Evolutionary conservation across 2,888 invertebrate genomes (phyloP).

Genomic region (Eutolmus rufibarbis): DNA sequence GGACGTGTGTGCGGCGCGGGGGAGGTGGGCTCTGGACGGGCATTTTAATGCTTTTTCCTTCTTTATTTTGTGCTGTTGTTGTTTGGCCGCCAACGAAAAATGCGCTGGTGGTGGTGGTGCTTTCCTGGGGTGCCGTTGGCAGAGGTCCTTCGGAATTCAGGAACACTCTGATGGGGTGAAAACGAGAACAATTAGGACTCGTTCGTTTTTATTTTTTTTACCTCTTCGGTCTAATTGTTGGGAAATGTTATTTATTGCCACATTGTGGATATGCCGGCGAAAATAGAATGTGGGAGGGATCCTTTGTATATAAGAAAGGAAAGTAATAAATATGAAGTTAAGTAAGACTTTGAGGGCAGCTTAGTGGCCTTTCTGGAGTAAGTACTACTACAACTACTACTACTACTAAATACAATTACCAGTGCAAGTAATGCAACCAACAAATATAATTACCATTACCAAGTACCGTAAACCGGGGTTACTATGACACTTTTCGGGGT

Average conservation of each 20-base stretch:
- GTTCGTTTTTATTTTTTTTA: conserved; percentile 30
- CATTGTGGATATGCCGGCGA: conserved; percentile 14
- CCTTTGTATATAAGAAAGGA: neutral
- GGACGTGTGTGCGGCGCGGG: neutral
- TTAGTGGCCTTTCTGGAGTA: neutral
- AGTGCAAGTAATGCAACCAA: no score
- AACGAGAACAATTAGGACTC: conserved; percentile 44
- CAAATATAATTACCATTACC: no score
- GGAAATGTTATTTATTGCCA: conserved; percentile 37
- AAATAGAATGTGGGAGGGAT: neutral
- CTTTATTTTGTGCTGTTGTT: neutral
- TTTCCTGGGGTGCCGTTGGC: neutral
- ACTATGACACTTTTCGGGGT: no score
- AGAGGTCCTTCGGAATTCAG: neutral
- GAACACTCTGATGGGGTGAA: conserved; percentile 43
- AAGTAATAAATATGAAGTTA: neutral
- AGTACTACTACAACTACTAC: neutral
- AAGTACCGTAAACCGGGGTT: no score
- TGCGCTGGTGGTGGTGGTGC: neutral
- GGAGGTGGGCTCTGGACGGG: neutral
- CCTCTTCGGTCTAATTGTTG: conserved; percentile 2
- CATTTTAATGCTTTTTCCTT: neutral
- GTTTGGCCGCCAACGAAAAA: neutral
- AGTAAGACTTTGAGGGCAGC: neutral
- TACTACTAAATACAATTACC: no score